Evolutionary conservation across 2,888 invertebrate species (phyloP).

Genomic region (Eubasilissa splendida): DNA sequence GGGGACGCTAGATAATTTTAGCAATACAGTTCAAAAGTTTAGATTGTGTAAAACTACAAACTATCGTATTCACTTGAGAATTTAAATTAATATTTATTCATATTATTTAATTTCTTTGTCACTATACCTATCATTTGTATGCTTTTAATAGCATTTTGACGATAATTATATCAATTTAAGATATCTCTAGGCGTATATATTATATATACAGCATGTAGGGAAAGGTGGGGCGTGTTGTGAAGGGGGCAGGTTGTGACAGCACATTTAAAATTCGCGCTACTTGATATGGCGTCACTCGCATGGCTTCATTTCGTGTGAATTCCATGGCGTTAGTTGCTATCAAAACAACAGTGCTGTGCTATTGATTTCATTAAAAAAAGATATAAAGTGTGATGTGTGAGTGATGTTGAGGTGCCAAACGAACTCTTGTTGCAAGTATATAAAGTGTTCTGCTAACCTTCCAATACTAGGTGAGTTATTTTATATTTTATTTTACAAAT

Average conservation of each 20-base stretch:
- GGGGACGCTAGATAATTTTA: no score
- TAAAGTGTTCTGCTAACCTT: background rate
- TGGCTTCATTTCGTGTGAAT: conserved; percentile 10
- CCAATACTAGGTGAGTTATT: background rate
- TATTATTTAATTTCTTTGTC: no score
- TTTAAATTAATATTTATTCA: no score
- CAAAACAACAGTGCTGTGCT: background rate
- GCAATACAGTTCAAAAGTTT: no score
- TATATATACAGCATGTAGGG: background rate
- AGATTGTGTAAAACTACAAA: no score
- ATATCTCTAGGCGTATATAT: no score
- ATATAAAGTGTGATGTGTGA: background rate
- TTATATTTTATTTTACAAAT: conserved; percentile 1
- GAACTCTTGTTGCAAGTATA: background rate
- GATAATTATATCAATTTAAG: no score
- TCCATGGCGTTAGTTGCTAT: background rate
- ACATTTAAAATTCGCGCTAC: conserved; percentile 5
- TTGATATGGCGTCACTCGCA: background rate
- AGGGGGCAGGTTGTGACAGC: conserved; percentile 14
- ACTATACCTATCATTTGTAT: no score
- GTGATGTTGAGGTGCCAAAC: conserved; percentile 3
- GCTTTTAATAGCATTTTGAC: no score
- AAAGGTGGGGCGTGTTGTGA: conserved; percentile 13
- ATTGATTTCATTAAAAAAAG: background rate
- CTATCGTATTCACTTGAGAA: no score